A percentile compares a stretch with the other conserved stretches of the same genome.
These are phyloP conservation scores for Hippocampus guttulatus DNA, from an alignment of 2,113 vertebrate genomes.

Conservation along the genomic window DNA sequence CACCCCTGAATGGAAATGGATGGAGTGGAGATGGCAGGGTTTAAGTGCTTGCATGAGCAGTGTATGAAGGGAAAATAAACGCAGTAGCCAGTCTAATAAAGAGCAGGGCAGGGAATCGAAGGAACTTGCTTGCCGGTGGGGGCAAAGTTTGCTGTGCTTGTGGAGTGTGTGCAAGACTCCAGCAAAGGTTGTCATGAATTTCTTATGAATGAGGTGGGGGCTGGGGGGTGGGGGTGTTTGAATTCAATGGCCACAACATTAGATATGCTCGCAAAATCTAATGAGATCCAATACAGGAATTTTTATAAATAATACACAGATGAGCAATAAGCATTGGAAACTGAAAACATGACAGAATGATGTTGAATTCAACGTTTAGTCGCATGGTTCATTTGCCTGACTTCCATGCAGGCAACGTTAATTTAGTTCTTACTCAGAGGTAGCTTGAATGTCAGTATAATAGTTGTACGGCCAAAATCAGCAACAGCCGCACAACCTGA, in stretches of 20 bases:
- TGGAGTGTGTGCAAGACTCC: constrained; percentile 3
- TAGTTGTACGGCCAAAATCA: too few species aligned
- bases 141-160: constrained; percentile 9
- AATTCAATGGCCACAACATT: neutral
- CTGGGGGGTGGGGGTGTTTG: neutral
- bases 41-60: constrained; percentile 1
- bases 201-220: constrained; percentile 3
- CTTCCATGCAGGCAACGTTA: too few species aligned
- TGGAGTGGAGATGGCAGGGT: neutral
- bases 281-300: neutral
- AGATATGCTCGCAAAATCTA: neutral
- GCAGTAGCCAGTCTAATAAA: neutral
- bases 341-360: neutral
- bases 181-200: neutral
- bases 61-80: neutral
- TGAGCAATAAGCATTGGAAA: neutral
- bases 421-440: too few species aligned
- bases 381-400: too few species aligned
- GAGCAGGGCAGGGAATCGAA: constrained; percentile 12
- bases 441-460: too few species aligned
- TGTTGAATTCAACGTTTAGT: neutral
- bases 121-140: neutral
- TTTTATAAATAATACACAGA: neutral
- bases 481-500: too few species aligned
- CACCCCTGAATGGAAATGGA: neutral